phyloP scores from a whole-genome alignment of 2,797 vertebrate genomes.

The Rhinophrynus dorsalis region DNA sequence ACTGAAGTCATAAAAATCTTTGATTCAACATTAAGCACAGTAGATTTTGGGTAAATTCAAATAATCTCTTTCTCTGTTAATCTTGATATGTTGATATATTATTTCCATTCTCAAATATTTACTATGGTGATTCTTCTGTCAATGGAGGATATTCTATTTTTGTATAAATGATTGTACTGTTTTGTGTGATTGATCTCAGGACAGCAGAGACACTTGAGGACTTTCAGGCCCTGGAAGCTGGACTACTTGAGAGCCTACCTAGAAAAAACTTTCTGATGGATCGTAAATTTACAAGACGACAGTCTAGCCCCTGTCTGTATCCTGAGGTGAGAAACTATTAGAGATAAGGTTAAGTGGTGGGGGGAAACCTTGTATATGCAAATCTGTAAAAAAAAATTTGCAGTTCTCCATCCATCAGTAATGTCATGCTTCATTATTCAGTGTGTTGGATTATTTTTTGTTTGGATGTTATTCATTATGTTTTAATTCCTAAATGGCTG shows the following conservation, averaged over 20 bases:
- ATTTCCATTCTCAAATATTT: neutral
- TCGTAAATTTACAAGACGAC: constrained; percentile 59
- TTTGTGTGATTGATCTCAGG: constrained; percentile 54
- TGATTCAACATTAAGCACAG: too few relatives aligned
- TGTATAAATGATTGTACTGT: neutral
- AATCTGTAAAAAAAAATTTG: too few relatives aligned
- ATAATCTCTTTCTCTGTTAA: too few relatives aligned
- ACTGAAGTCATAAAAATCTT: too few relatives aligned
- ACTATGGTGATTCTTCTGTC: neutral
- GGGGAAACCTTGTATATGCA: too few relatives aligned
- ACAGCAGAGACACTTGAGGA: constrained; percentile 69
- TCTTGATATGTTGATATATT: too few relatives aligned
- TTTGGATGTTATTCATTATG: too few relatives aligned
- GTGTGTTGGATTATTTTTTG: too few relatives aligned
- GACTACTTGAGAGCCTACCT: constrained; percentile 59
- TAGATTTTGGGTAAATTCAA: too few relatives aligned
- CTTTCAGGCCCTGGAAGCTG: constrained; percentile 69
- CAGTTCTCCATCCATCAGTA: too few relatives aligned
- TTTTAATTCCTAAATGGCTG: neutral
- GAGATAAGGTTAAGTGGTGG: too few relatives aligned
- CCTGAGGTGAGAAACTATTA: constrained; percentile 65
- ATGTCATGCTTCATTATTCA: too few relatives aligned
- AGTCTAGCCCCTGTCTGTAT: constrained; percentile 66
- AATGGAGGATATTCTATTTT: neutral
- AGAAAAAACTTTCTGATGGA: constrained; percentile 62